phyloP scores from a whole-genome alignment of 2,888 invertebrate genomes.

The Erebia palarica region DNA sequence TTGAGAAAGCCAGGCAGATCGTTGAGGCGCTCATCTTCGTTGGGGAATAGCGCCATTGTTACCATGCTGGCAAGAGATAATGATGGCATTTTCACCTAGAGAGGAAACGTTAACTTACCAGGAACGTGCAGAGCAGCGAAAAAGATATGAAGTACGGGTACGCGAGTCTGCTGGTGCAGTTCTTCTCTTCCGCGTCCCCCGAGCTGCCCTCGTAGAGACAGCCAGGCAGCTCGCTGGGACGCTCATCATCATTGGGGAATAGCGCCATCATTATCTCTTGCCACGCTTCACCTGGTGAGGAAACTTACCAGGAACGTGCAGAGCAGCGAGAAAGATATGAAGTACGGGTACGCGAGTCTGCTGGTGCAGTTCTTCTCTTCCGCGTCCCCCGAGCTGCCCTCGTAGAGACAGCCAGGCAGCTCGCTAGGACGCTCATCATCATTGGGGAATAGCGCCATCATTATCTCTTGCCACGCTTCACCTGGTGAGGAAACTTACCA shows the following conservation, averaged over 20 bases:
- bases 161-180: conserved; percentile 95
- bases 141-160: conserved; percentile 99
- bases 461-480: conserved; percentile 99
- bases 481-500: conserved; percentile 83
- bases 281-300: conserved; percentile 94
- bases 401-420: conserved; percentile 85
- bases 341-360: conserved; percentile 97
- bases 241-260: conserved; percentile 60
- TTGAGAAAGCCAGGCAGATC: conserved; percentile 85
- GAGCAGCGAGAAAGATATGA: conserved; percentile 98
- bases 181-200: conserved; percentile 63
- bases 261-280: conserved; percentile 97
- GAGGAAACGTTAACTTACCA: conserved; percentile 85
- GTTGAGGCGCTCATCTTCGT: conserved; percentile 56
- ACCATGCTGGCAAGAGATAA: too few species aligned
- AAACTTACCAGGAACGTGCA: conserved; percentile 97
- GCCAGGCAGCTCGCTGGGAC: conserved; percentile 83
- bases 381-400: conserved; percentile 79
- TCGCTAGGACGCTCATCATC: conserved; percentile 62
- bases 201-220: conserved; percentile 83
- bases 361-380: conserved; percentile 88
- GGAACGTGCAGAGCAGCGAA: conserved; percentile 98
- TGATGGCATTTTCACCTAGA: conserved; percentile 95
- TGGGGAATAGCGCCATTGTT: conserved; percentile 88
- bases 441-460: conserved; percentile 86